Evolutionary conservation across 2,797 vertebrate species (phyloP).

Genomic region (Corythornis leucogaster): DNA sequence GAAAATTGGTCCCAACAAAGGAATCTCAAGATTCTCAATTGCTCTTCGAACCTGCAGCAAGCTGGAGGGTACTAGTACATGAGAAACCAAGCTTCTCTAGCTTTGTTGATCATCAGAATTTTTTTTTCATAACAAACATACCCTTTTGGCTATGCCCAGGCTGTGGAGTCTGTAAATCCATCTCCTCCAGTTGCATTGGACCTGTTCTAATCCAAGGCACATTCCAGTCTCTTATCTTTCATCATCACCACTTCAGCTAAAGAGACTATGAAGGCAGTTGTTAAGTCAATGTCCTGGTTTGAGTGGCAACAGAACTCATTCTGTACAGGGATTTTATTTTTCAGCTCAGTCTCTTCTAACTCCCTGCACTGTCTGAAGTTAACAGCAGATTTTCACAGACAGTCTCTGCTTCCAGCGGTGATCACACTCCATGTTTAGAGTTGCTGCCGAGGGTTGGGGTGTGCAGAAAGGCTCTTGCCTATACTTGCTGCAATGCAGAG

Average conservation of each 20-base stretch:
- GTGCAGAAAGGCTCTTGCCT: too few relatives aligned
- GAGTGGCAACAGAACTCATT: background rate
- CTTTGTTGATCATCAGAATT: background rate
- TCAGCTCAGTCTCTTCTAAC: background rate
- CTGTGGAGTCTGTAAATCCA: background rate
- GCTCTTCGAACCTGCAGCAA: background rate
- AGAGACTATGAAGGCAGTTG: background rate
- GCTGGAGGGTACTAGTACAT: fast-evolving
- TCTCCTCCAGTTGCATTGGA: background rate
- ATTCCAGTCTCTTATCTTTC: background rate
- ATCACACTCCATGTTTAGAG: too few relatives aligned
- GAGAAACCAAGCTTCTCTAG: background rate
- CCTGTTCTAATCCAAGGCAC: background rate
- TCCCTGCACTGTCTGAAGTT: background rate
- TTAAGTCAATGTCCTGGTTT: background rate
- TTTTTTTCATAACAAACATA: background rate
- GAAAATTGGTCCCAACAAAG: background rate
- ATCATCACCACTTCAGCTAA: background rate
- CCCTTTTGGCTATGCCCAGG: background rate
- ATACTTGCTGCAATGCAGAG: too few relatives aligned
- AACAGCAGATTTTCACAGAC: too few relatives aligned
- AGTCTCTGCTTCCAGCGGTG: too few relatives aligned
- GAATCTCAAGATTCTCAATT: background rate
- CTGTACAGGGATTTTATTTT: background rate
- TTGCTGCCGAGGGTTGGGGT: too few relatives aligned